phyloP scores from a whole-genome alignment of 2,888 invertebrate species.

The Melanostoma scalare region DNA sequence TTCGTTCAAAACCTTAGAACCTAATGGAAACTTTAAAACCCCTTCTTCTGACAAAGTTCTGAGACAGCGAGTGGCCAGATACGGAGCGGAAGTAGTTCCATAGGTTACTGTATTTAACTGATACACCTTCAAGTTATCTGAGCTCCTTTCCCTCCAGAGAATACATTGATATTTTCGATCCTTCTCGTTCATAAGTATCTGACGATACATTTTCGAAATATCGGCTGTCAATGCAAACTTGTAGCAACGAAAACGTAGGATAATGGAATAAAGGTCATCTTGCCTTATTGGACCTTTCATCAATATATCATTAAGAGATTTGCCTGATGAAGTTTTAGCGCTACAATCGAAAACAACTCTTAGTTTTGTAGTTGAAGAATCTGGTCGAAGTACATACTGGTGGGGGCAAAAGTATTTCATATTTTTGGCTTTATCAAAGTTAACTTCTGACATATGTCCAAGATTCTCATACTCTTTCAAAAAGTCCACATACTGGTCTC shows the following conservation, averaged over 20 bases:
- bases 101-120: conserved; percentile 33
- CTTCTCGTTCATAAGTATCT: conserved; percentile 50
- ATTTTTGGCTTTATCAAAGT: neutral
- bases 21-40: conserved; percentile 41
- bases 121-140: conserved; percentile 39
- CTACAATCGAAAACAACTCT: conserved; percentile 61
- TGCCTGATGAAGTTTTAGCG: conserved; percentile 41
- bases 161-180: conserved; percentile 63
- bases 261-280: conserved; percentile 54
- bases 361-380: conserved; percentile 41
- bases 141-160: conserved; percentile 35
- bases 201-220: conserved; percentile 72
- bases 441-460: conserved; percentile 24
- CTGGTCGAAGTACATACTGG: conserved; percentile 16
- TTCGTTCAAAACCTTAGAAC: conserved; percentile 21
- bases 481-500: conserved; percentile 15
- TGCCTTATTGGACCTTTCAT: conserved; percentile 73
- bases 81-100: conserved; percentile 46
- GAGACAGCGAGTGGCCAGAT: conserved; percentile 43
- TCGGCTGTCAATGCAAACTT: conserved; percentile 55
- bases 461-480: conserved; percentile 24
- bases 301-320: conserved; percentile 73
- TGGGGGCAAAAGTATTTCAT: conserved; percentile 6
- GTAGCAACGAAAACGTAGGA: conserved; percentile 25
- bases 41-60: conserved; percentile 14